These are phyloP conservation scores for Lochmaea capreae DNA, from an alignment of 2,888 invertebrate species.

Conservation along the genomic window DNA sequence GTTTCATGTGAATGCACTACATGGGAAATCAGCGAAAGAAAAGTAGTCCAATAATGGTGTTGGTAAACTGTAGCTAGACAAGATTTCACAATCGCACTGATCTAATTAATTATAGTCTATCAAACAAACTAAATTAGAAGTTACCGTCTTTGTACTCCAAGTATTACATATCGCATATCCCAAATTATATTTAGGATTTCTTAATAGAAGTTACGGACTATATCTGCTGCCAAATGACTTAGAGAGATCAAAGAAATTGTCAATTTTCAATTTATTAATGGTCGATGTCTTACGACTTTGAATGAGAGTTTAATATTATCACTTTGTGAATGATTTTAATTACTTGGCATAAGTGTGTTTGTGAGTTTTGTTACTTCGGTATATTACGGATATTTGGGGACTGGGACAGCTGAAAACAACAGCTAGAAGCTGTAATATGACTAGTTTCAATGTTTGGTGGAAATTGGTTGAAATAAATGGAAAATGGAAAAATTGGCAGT, in stretches of 20 bases:
- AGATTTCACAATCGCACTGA: not conserved
- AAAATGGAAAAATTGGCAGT: too few relatives aligned
- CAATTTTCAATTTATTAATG: slow-evolving; percentile 30
- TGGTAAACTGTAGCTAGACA: too few relatives aligned
- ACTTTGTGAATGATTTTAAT: slow-evolving; percentile 11
- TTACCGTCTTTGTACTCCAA: not conserved
- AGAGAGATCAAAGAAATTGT: slow-evolving; percentile 29
- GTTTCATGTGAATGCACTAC: too few relatives aligned
- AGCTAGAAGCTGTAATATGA: too few relatives aligned
- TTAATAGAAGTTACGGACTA: slow-evolving; percentile 22
- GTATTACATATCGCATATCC: not conserved
- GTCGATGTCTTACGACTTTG: slow-evolving; percentile 18
- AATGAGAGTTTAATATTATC: slow-evolving; percentile 18
- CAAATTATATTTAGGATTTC: slow-evolving; percentile 22
- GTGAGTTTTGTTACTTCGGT: too few relatives aligned
- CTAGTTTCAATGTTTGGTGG: too few relatives aligned
- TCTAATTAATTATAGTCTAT: not conserved
- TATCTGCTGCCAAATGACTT: slow-evolving; percentile 24
- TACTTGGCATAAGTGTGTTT: not conserved
- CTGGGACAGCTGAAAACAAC: too few relatives aligned
- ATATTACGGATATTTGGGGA: too few relatives aligned
- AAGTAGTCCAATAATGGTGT: too few relatives aligned
- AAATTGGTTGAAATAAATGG: too few relatives aligned
- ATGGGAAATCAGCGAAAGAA: too few relatives aligned
- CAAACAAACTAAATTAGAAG: not conserved